Percentiles rank a stretch among this genome's conserved stretches.
Evolutionary conservation across 1,140 invertebrate species (phyloP).

Genomic region (Cherax quadricarinatus): DNA sequence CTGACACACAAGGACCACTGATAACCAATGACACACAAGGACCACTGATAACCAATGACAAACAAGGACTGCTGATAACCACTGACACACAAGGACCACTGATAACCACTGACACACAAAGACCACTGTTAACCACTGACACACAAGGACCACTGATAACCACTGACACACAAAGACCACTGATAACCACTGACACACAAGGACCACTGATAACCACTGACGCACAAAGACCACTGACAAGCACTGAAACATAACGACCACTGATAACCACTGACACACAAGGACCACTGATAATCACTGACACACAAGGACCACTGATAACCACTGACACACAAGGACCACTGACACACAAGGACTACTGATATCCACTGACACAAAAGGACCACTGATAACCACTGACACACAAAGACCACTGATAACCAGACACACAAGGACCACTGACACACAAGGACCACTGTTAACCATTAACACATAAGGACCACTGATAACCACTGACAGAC

Average conservation of each 20-base stretch:
- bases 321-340: neutral
- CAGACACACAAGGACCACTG: too few species aligned
- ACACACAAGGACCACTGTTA: too few species aligned
- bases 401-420: neutral
- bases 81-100: too few species aligned
- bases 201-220: neutral
- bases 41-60: too few species aligned
- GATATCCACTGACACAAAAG: neutral
- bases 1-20: too few species aligned
- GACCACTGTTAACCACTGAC: neutral
- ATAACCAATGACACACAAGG: too few species aligned
- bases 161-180: too few species aligned
- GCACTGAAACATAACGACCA: neutral
- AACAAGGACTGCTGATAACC: too few species aligned
- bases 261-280: neutral
- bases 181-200: too few species aligned
- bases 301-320: neutral
- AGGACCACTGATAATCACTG: neutral
- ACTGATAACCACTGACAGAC: neutral
- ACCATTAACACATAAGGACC: neutral
- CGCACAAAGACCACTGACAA: neutral
- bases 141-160: too few species aligned
- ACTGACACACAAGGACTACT: neutral
- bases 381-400: neutral
- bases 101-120: too few species aligned